Conservation (phyloP, 2,888 invertebrate genomes). For the Xylota sylvarum region DNA sequence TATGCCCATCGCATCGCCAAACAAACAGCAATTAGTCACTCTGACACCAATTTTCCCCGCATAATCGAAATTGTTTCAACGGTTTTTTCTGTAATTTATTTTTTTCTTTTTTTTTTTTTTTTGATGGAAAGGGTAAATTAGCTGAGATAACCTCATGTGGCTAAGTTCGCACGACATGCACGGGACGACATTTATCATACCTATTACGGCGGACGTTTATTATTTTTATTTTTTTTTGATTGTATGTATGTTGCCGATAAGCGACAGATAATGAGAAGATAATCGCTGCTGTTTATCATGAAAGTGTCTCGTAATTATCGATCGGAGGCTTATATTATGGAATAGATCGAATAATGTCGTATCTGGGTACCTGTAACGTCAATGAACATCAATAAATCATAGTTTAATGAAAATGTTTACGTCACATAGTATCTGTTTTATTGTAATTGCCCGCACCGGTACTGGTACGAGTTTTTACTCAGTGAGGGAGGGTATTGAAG, state of each 20-base stretch:
- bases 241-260: conserved; percentile 16
- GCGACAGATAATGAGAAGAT: conserved; percentile 25
- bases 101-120: no score
- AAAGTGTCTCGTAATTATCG: conserved; percentile 22
- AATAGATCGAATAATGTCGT: conserved; percentile 10
- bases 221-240: conserved; percentile 12
- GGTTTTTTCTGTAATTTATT: neutral
- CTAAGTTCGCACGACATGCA: conserved; percentile 13
- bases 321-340: conserved; percentile 6
- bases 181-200: conserved; percentile 16
- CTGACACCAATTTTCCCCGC: conserved; percentile 3
- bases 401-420: neutral
- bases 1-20: conserved; percentile 7
- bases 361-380: neutral
- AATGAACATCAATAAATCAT: conserved; percentile 4
- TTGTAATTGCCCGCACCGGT: no score
- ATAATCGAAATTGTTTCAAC: conserved; percentile 19
- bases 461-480: no score
- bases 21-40: conserved; percentile 43
- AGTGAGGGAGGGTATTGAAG: no score
- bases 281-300: conserved; percentile 32
- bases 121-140: neutral
- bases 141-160: conserved; percentile 27
- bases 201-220: neutral
- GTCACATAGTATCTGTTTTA: neutral